Evolutionary conservation across 2,888 invertebrate species (phyloP).

Genomic region (Drosophila putrida): DNA sequence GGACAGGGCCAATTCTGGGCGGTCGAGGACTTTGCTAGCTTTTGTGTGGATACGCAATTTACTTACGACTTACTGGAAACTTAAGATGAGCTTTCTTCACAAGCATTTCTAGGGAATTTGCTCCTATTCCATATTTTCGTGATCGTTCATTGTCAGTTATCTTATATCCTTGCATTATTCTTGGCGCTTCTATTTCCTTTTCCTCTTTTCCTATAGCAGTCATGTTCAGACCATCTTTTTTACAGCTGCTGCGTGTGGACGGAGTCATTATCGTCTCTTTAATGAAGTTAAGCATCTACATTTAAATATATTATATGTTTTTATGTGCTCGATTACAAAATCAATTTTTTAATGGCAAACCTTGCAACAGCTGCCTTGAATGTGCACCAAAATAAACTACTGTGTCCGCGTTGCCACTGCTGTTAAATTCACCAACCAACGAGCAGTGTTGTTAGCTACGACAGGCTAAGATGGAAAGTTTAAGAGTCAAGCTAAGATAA

Average conservation of each 20-base stretch:
- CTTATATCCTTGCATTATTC: slow-evolving; percentile 84
- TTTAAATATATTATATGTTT: not conserved
- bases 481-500: not conserved
- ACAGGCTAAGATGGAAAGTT: not conserved
- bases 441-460: not conserved
- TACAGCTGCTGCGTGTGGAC: slow-evolving; percentile 60
- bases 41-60: slow-evolving; percentile 54
- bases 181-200: slow-evolving; percentile 25
- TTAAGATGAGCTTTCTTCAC: slow-evolving; percentile 82
- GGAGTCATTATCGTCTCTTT: slow-evolving; percentile 72
- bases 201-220: slow-evolving; percentile 27
- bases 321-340: not conserved
- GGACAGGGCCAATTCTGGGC: slow-evolving; percentile 37
- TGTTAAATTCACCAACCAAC: not conserved
- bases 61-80: slow-evolving; percentile 83
- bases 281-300: slow-evolving; percentile 69
- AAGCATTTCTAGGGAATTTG: slow-evolving; percentile 83
- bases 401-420: slow-evolving; percentile 36
- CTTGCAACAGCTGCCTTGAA: slow-evolving; percentile 70
- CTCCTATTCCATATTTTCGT: slow-evolving; percentile 84
- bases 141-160: slow-evolving; percentile 84
- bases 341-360: slow-evolving; percentile 33
- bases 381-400: slow-evolving; percentile 50
- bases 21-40: slow-evolving; percentile 15
- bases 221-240: slow-evolving; percentile 20